Conservation (phyloP, 2,113 vertebrate genomes). For the Callorhinus ursinus region DNA sequence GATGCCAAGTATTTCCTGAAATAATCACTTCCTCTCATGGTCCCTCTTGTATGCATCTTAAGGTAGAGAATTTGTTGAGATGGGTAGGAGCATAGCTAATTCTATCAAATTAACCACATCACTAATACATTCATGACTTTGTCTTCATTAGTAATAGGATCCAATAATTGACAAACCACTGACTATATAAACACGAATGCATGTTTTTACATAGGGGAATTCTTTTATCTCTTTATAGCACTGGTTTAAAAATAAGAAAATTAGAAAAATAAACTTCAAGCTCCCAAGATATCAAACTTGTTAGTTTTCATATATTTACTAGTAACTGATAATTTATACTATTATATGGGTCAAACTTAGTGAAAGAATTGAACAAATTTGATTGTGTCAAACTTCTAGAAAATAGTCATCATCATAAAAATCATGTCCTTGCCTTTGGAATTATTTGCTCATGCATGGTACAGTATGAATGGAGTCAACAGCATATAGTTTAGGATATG, state of each 20-base stretch:
- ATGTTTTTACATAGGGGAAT: not conserved
- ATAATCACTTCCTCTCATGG: not conserved
- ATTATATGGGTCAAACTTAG: not conserved
- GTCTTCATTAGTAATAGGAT: not conserved
- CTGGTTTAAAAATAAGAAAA: not conserved
- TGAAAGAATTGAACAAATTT: not conserved
- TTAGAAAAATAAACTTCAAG: not conserved
- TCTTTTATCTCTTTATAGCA: not conserved
- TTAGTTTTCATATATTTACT: not conserved
- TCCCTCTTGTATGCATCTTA: not conserved
- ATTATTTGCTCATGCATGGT: not conserved
- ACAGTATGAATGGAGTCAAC: not conserved
- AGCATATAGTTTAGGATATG: not conserved
- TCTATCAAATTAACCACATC: not conserved
- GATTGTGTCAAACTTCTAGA: not conserved
- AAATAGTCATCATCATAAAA: conserved; percentile 1
- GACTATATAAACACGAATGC: not conserved
- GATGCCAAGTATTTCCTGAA: not conserved
- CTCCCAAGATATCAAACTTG: not conserved
- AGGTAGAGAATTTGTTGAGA: not conserved
- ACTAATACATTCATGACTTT: not conserved
- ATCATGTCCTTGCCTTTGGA: not conserved
- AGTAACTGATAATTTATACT: not conserved
- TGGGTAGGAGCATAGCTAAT: not conserved
- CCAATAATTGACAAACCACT: not conserved